Evolutionary conservation across 92 coral and sea anemone species (phyloP).

Genomic region (Galaxea fascicularis): DNA sequence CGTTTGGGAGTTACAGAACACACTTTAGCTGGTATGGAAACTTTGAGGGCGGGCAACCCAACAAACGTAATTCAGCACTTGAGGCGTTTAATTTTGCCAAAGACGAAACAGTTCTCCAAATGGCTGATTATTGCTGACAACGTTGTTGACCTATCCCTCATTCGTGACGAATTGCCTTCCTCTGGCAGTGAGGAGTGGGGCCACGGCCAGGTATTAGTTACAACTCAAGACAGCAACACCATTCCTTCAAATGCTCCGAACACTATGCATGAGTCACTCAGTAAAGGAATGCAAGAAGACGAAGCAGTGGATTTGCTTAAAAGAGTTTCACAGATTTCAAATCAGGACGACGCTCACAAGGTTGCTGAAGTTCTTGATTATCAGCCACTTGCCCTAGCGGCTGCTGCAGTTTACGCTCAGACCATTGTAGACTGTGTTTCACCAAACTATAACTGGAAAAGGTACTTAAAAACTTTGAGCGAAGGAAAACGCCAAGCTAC

Average conservation of each 20-base stretch:
- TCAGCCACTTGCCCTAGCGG: slow-evolving; percentile 50
- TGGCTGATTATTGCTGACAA: slow-evolving; percentile 61
- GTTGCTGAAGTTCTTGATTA: slow-evolving; percentile 51
- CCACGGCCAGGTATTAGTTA: slow-evolving; percentile 40
- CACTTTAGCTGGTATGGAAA: background rate
- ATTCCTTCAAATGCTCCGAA: background rate
- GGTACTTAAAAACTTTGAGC: slow-evolving; percentile 24
- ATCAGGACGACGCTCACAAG: background rate
- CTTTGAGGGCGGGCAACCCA: background rate
- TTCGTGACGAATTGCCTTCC: slow-evolving; percentile 27
- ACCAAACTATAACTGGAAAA: slow-evolving; percentile 31
- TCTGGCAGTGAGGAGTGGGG: slow-evolving; percentile 27
- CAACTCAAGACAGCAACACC: slow-evolving; percentile 48
- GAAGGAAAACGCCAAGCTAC: slow-evolving; percentile 29
- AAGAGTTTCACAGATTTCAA: slow-evolving; percentile 26
- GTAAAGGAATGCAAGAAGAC: slow-evolving; percentile 31
- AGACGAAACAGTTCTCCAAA: background rate
- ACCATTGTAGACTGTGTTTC: background rate
- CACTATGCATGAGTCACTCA: slow-evolving; percentile 13
- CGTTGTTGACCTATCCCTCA: slow-evolving; percentile 15
- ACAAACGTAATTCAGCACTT: background rate
- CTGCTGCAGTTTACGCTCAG: slow-evolving; percentile 24
- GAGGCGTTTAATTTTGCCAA: background rate
- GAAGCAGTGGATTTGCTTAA: slow-evolving; percentile 45
- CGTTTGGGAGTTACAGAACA: slow-evolving; percentile 5